These are phyloP conservation scores for Oenanthe oenanthe DNA, from an alignment of 2,113 vertebrate species.

Conservation along the genomic window DNA sequence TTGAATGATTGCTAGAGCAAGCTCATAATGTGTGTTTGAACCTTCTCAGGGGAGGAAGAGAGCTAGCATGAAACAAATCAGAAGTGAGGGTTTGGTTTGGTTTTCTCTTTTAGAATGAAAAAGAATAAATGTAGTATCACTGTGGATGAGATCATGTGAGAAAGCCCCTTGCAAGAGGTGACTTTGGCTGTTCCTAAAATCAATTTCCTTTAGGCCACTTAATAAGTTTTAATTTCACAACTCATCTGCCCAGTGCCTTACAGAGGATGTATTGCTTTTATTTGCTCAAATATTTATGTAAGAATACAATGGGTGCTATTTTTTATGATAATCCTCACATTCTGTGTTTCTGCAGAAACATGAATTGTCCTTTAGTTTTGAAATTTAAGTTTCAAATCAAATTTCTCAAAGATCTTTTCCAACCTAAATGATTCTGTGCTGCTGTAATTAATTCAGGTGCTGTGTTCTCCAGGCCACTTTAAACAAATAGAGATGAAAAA, in stretches of 20 bases:
- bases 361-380: neutral
- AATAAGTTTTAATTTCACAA: neutral
- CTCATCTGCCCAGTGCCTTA: neutral
- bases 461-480: neutral
- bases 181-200: neutral
- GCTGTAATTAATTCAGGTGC: neutral
- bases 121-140: neutral
- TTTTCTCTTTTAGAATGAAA: neutral
- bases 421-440: neutral
- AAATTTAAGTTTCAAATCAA: neutral
- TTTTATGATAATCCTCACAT: neutral
- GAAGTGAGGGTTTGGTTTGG: neutral
- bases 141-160: neutral
- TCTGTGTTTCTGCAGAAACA: neutral
- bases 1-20: slow-evolving; percentile 18
- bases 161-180: neutral
- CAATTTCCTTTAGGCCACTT: neutral
- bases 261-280: neutral
- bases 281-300: neutral
- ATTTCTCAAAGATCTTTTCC: neutral
- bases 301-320: neutral
- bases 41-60: slow-evolving; percentile 14
- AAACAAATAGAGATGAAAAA: neutral
- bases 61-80: neutral
- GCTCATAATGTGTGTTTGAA: slow-evolving; percentile 38